These are phyloP conservation scores for Andrena cerasifolii DNA, from an alignment of 1,140 invertebrate species.

Conservation along the genomic window DNA sequence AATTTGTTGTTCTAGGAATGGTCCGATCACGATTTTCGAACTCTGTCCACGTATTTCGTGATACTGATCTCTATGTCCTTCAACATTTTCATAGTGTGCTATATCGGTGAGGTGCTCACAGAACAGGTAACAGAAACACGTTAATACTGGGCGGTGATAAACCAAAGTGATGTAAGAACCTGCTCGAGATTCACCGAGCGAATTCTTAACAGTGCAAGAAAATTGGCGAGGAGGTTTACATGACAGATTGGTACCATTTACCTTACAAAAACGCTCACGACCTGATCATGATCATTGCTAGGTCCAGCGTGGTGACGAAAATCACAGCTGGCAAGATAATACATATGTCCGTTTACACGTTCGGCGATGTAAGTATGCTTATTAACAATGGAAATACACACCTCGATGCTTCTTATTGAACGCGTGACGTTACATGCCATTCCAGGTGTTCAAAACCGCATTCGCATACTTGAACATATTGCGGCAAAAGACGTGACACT, in stretches of 20 bases:
- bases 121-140: conserved; percentile 57
- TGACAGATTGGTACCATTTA: conserved; percentile 66
- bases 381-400: no score
- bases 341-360: conserved; percentile 59
- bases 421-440: background rate
- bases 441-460: conserved; percentile 65
- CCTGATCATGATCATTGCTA: conserved; percentile 62
- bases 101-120: conserved; percentile 65
- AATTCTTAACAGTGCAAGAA: conserved; percentile 51
- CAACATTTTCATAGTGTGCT: conserved; percentile 73
- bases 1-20: conserved; percentile 60
- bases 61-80: conserved; percentile 63
- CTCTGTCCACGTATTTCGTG: conserved; percentile 60
- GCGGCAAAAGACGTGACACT: background rate
- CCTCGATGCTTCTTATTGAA: background rate
- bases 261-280: conserved; percentile 40
- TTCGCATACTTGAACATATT: conserved; percentile 64
- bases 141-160: no score
- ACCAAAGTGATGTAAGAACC: no score
- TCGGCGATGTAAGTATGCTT: conserved; percentile 59
- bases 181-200: background rate
- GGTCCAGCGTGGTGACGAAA: conserved; percentile 55
- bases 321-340: conserved; percentile 66
- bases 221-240: conserved; percentile 60
- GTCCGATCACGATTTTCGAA: conserved; percentile 29